phyloP scores from a whole-genome alignment of 2,888 invertebrate genomes.

The Euzophera pinguis region DNA sequence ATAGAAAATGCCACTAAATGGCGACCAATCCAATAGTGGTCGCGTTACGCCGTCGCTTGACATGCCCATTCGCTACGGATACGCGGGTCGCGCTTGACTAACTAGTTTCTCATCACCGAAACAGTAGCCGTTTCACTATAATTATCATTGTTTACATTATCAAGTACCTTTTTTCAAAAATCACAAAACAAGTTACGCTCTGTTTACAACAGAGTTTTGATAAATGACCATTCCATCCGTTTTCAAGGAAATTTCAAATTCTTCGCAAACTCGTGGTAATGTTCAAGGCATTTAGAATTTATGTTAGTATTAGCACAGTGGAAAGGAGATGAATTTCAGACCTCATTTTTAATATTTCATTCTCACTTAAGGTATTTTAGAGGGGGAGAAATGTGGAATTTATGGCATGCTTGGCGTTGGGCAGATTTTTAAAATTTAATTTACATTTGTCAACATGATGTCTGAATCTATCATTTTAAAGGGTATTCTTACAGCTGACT shows the following conservation, averaged over 20 bases:
- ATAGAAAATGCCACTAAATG: too few relatives aligned
- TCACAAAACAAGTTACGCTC: not conserved
- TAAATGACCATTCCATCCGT: not conserved
- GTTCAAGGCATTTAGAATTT: not conserved
- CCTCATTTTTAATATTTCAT: not conserved
- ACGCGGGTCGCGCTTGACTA: too few relatives aligned
- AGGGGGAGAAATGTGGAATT: not conserved
- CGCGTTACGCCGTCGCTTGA: too few relatives aligned
- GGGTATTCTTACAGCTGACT: too few relatives aligned
- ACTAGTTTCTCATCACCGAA: too few relatives aligned
- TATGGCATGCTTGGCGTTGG: not conserved
- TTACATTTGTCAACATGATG: not conserved
- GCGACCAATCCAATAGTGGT: too few relatives aligned
- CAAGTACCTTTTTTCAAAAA: too few relatives aligned
- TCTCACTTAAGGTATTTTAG: not conserved
- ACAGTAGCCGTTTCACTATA: too few relatives aligned
- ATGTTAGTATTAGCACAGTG: conserved; percentile 5
- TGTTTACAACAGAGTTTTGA: not conserved
- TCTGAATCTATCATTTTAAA: too few relatives aligned
- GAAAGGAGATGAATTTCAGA: not conserved
- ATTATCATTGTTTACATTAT: too few relatives aligned
- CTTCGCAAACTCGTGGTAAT: not conserved
- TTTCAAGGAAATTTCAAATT: not conserved
- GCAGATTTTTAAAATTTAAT: not conserved
- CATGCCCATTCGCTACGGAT: too few relatives aligned